A percentile compares a stretch with the other conserved stretches of the same genome.
These are phyloP conservation scores for Sepioteuthis lessoniana DNA, from an alignment of 2,888 invertebrate species.

Conservation along the genomic window DNA sequence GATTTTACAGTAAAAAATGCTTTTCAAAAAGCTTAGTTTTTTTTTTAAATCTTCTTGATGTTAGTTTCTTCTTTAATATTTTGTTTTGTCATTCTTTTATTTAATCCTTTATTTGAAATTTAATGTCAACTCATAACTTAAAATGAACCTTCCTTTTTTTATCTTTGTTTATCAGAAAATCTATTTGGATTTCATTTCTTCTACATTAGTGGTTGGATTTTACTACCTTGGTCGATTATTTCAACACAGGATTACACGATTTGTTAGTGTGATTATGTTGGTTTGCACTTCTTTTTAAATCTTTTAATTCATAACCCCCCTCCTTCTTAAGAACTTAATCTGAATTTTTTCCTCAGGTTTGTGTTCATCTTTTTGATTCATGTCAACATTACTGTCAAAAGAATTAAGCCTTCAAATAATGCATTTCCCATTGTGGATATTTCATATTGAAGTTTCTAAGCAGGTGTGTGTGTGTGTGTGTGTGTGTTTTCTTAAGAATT, in stretches of 20 bases:
- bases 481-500: too few species aligned
- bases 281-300: slow-evolving; percentile 16
- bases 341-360: neutral
- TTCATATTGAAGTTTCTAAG: neutral
- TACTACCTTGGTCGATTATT: slow-evolving; percentile 4
- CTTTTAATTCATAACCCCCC: neutral
- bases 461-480: too few species aligned
- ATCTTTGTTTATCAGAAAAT: neutral
- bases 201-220: slow-evolving; percentile 14
- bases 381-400: neutral
- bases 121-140: neutral
- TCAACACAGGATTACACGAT: slow-evolving; percentile 33
- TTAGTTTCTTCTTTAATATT: too few species aligned
- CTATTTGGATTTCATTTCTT: neutral
- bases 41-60: too few species aligned
- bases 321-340: slow-evolving; percentile 1
- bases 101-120: neutral
- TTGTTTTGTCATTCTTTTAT: too few species aligned
- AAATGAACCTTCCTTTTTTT: neutral
- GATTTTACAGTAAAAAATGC: too few species aligned
- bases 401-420: slow-evolving; percentile 1
- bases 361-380: neutral
- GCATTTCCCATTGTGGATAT: neutral
- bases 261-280: neutral
- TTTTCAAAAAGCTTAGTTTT: too few species aligned